Evolutionary conservation across 2,113 vertebrate species (phyloP), one percentile per base, ranked within the genome.

Genomic region (Speoplatyrhinus poulsoni): DNA sequence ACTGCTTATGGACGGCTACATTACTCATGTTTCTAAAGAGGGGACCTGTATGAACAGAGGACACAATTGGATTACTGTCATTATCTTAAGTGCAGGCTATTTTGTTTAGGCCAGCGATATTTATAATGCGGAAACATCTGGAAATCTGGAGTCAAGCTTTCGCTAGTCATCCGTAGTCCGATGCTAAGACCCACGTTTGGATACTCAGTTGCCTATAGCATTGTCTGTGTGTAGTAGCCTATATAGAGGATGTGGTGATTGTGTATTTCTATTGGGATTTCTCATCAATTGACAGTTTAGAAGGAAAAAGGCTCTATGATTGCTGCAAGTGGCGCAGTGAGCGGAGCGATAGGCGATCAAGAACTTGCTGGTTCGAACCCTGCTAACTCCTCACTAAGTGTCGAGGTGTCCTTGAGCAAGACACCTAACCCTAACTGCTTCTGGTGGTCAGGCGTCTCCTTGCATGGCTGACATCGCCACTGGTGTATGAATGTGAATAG

Each of bases 71-170:
- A 54, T 68, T 62, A 59, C 67, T 82, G 79, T 82, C 73, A 90
- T 88, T 80, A 82, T 65, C 58, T 70, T 83, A 77, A 86, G 84
- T 88, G 81, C 72, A 66, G 65, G 56, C 65, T 56, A 76, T 83
- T 87, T 76, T 70, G 73, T 84, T 76, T 78, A 77, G 48, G 58
- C 32, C 68, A 78, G 81, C 77, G 67, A 70, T 76, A 81, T 75
- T 19, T 57, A n/a, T n/a, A 72, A 69, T 75, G 57, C 49, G 32
- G 12, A 67, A 70, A 79, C 68, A 62, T 73, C 41, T 76, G 63
- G 62, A 75, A 67, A 47, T 26, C 26, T 26, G 19, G 16, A 46
- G 56, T 53, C 17, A 56, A 17, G 53, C 47, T 47, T 46, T 54
- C 32, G 69, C 57, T 47, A 56, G 55, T 76, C 65, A 67, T 61